A percentile compares a stretch with the other conserved stretches of the same genome.
Evolutionary conservation across 2,888 invertebrate species (phyloP).

Genomic region (Lasioglossum morio): DNA sequence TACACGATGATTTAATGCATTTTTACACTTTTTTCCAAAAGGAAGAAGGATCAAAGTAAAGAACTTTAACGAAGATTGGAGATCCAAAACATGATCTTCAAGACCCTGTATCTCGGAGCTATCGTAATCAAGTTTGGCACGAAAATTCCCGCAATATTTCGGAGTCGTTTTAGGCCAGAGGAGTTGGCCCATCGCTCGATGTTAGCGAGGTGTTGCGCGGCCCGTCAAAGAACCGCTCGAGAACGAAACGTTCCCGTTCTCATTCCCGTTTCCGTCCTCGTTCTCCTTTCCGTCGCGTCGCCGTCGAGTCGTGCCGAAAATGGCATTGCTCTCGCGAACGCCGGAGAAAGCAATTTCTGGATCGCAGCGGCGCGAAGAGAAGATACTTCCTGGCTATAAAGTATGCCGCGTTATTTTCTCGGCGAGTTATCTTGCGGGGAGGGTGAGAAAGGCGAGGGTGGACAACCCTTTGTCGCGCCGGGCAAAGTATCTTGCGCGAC

Average conservation of each 20-base stretch:
- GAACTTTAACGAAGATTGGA: too few relatives aligned
- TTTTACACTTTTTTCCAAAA: too few relatives aligned
- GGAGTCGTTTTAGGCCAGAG: not conserved
- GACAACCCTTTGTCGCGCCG: slow-evolving; percentile 66
- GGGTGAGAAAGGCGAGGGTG: slow-evolving; percentile 13
- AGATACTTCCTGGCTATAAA: slow-evolving; percentile 63
- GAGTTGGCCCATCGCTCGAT: not conserved
- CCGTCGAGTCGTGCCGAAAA: slow-evolving; percentile 63
- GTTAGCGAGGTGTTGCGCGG: slow-evolving; percentile 45
- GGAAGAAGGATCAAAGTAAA: too few relatives aligned
- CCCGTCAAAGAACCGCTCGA: slow-evolving; percentile 44
- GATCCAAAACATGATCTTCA: too few relatives aligned
- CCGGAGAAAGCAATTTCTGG: slow-evolving; percentile 69
- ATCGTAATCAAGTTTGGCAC: not conserved
- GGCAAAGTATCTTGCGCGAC: slow-evolving; percentile 59
- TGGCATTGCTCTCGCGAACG: slow-evolving; percentile 58
- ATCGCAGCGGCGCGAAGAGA: slow-evolving; percentile 45
- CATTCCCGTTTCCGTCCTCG: slow-evolving; percentile 46
- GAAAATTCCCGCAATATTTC: not conserved
- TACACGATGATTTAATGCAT: too few relatives aligned
- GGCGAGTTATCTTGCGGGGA: slow-evolving; percentile 25
- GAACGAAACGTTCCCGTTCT: slow-evolving; percentile 36
- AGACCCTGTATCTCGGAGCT: too few relatives aligned
- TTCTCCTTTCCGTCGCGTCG: slow-evolving; percentile 29
- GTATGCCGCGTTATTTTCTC: slow-evolving; percentile 61